Percentiles rank a stretch among this genome's conserved stretches.
Evolutionary conservation across 2,888 invertebrate species (phyloP).

Genomic region (Euphydryas editha): DNA sequence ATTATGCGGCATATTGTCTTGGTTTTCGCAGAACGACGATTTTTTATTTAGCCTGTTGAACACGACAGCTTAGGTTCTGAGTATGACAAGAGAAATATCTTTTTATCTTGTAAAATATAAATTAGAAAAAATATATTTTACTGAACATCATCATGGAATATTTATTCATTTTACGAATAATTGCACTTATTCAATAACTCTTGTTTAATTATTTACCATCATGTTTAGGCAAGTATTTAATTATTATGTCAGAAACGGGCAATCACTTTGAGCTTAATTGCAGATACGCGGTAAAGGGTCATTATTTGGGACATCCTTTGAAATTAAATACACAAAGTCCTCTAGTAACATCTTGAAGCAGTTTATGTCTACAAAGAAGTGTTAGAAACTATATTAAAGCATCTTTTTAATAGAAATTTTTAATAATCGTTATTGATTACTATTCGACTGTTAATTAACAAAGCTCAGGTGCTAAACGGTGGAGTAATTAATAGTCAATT

Average conservation of each 20-base stretch:
- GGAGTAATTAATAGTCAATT: constrained; percentile 79
- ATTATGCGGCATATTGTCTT: constrained; percentile 34
- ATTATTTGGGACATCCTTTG: not conserved
- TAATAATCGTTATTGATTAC: not conserved
- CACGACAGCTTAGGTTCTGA: constrained; percentile 33
- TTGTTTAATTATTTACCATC: too few relatives aligned
- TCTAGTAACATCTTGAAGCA: not conserved
- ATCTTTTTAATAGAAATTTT: constrained; percentile 1
- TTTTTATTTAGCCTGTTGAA: constrained; percentile 39
- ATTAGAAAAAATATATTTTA: constrained; percentile 42
- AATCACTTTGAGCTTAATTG: not conserved
- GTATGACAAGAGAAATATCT: constrained; percentile 31
- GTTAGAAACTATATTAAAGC: not conserved
- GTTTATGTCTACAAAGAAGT: not conserved
- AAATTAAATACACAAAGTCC: not conserved
- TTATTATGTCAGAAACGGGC: not conserved
- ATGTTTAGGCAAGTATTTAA: not conserved
- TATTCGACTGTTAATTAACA: constrained; percentile 23
- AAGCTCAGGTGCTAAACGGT: constrained; percentile 70
- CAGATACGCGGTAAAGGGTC: not conserved
- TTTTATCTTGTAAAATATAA: constrained; percentile 38
- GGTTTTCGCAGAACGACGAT: constrained; percentile 25
- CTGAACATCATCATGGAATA: constrained; percentile 18
- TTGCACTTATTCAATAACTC: not conserved
- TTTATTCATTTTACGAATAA: not conserved